Evolutionary conservation across 2,113 vertebrate species (phyloP), one percentile per base, ranked within the genome.

Genomic region (Gobio gobio): DNA sequence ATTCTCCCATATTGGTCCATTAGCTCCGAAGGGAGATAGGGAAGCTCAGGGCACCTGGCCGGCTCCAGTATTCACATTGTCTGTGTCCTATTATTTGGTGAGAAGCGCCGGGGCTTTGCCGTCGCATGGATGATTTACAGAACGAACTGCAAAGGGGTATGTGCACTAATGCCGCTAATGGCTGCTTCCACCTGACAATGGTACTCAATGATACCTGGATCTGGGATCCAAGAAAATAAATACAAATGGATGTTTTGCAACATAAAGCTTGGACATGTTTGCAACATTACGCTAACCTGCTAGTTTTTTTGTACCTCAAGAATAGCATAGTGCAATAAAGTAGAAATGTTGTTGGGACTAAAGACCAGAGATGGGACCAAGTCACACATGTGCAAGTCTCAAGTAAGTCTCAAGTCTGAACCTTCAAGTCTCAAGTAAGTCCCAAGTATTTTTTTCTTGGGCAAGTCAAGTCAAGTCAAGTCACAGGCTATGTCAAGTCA

Each of bases 1-100:
- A 90, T 85, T 84, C 87, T 89, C 74, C 16, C 59, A 68, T 61
- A 72, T 83, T 78, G 76, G 81, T 88, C 78, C 85, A 88, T 85
- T 88, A 86, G 78, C 78, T 85, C 72, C 14, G 72, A 81, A 63
- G 72, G 72, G 81, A 86, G 58, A 78, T 56, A 33, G 70, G 45
- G 45, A 73, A 64, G 61, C 83, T 61, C 51, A 18, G 74, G 40
- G 82, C 61, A 64, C 70, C 77, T 68, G 66, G 84, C 87, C 78
- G 58, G 49, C 49, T 36, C 51, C 7, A 40, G 66, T 72, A 51
- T 83, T 83, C 66, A 56, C 22, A 72, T 70, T 72, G 47, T 83
- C 47, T 14, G 49, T 72, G 49, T 36, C 64, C 80, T 83, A 83
- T 83, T 83, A 83, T 83, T 83, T 43, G 64, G 45, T 49, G 33